Evolutionary conservation across 2,888 invertebrate genomes (phyloP), one percentile per base, ranked within the genome.

Genomic region (Steinernema hermaphroditum): DNA sequence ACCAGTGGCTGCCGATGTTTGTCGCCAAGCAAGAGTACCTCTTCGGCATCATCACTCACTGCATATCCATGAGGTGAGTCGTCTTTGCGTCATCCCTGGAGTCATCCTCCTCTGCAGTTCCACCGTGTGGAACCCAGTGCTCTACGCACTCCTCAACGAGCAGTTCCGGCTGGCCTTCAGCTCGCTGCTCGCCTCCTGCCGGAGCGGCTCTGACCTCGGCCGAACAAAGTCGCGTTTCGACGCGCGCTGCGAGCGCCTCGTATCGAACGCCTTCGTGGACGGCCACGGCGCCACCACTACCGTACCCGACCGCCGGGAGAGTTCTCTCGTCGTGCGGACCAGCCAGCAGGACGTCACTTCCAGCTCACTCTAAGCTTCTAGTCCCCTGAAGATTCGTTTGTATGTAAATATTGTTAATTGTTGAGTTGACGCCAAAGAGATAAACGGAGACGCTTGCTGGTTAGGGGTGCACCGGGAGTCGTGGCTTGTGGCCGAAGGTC

Each of bases 81-180:
- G 62, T 37, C 27, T 71, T 32, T 34, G 29, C 16, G 32, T 16
- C 37, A 4, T 37, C 12, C 22, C 22, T 22, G 6, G 2, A 46
- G 46, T 37, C 49, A 57, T 27, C 34, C 1, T 29, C 16, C 22
- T 12, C 54, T 77, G 57, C 71, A 78, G 78, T 37, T 80, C 81
- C 14, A 83, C 83, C 1, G 77, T 85, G 6, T 86, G 84, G 83
- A 85, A 85, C 75, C 83, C 83, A 19, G 74, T 82, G 43, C 76
- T 85, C 19, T 85, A 85, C 72, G 82, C 83, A 8, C 72, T 83
- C 57, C 75, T 85, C 46, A 85, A 85, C 72, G 84, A 84, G 70
- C 84, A 85, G 57, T 85, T 85, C 74, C 80, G 85, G 12, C 77
- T 82, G 8, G 85, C 85, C 1, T 85, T 84, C 70, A 75, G 76